Base-by-base conservation (phyloP, 1,140 invertebrate species). In the Hyles vespertilio region DNA sequence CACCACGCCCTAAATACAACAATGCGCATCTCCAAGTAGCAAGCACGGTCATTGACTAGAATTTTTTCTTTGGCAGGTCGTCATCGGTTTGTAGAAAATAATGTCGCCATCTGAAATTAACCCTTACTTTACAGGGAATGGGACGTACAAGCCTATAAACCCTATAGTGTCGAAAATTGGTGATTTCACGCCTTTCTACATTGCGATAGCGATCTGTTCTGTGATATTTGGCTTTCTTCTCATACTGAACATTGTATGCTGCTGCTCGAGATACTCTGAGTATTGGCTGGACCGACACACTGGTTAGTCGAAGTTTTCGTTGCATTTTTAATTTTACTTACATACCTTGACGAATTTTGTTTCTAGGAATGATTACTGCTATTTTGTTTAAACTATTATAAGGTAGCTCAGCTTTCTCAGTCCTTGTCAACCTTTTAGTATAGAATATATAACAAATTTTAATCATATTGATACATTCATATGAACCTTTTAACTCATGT, bases 211-310 rank as follows among this genome's bases (percentile, higher is more conserved):
- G 32, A 92, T 96, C 79, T 95, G 94, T 77, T 92, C 94, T 1
- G 84, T 95, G 46, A 82, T 96, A 63, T 91, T 92, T 43, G 90
- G 92, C 10, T 81, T 92, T 22, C 88, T 96, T 44, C 90, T 96
- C 53, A 90, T 95, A 58, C 72, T 96, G 36, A 96, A 96, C 73
- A 87, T 96, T 51, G 91, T 94, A 48, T 92, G 95, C 71, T 96
- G 94, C 77, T 96, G 95, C 75, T 96, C 95, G 2, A 92, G 92
- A 65, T 92, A 96, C 77, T 92, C 92, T 46, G 84, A 92, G 43
- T 97, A 97, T 68, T 97, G 95, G 96, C 91, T 93, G 54, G 94
- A 96, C 79, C 91, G 92, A 69, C 93, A 96, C 73, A 96, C 96
- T 64, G 95, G 95, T 93, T 82, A 89, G 36, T 40, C 7, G 12